A percentile compares a stretch with the other conserved stretches of the same genome.
These are phyloP conservation scores for Pseudococcus longispinus DNA, from an alignment of 2,888 invertebrate genomes.

Conservation along the genomic window DNA sequence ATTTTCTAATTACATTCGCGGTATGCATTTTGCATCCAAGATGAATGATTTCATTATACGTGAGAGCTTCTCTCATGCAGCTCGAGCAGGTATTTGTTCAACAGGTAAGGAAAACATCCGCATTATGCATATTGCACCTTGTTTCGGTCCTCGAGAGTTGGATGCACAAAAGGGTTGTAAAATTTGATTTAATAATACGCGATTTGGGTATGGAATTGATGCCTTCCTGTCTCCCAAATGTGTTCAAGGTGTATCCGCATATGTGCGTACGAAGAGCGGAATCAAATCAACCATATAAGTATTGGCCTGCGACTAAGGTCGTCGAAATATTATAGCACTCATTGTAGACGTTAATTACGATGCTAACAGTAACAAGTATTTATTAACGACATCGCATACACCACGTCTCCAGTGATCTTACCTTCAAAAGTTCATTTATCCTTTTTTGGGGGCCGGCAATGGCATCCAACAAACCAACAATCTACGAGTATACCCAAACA, in stretches of 20 bases:
- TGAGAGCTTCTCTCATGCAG: not conserved
- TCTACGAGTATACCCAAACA: not conserved
- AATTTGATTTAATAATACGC: not conserved
- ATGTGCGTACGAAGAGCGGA: not conserved
- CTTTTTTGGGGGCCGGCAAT: not conserved
- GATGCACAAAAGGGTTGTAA: not conserved
- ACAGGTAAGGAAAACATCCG: not conserved
- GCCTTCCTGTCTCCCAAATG: slow-evolving; percentile 12
- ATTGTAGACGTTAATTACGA: slow-evolving; percentile 1
- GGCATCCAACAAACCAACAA: not conserved
- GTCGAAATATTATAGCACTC: not conserved
- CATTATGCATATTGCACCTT: slow-evolving; percentile 6
- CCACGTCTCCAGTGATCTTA: not conserved
- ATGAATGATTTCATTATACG: not conserved
- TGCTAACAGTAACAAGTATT: not conserved
- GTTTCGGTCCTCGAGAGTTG: not conserved
- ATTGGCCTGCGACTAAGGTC: not conserved
- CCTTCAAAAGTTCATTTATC: slow-evolving; percentile 32
- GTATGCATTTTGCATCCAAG: not conserved
- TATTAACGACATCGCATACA: slow-evolving; percentile 7
- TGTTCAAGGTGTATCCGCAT: slow-evolving; percentile 24
- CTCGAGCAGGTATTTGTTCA: not conserved
- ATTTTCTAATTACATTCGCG: not conserved
- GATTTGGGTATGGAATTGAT: not conserved
- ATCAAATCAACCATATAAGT: slow-evolving; percentile 26